phyloP scores from a whole-genome alignment of 2,888 invertebrate genomes.

The Agrotis segetum region DNA sequence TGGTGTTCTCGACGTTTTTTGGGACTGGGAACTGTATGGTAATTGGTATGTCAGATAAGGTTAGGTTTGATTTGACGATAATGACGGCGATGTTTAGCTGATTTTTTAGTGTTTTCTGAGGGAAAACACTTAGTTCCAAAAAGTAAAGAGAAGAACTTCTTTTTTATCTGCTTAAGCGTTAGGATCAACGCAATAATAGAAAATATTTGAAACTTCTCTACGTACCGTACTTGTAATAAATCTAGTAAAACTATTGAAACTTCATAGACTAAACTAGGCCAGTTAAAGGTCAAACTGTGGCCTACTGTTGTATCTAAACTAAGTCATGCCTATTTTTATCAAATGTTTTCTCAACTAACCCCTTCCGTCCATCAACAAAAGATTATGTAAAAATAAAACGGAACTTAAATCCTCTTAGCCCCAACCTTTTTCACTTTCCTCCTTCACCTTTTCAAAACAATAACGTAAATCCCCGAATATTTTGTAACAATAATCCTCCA shows the following conservation, averaged over 20 bases:
- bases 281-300: neutral
- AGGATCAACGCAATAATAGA: neutral
- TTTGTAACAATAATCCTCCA: slow-evolving; percentile 44
- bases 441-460: slow-evolving; percentile 31
- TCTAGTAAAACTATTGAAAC: neutral
- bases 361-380: neutral
- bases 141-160: too few relatives aligned
- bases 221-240: neutral
- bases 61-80: neutral
- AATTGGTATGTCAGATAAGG: neutral
- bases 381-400: slow-evolving; percentile 44
- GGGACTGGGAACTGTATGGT: neutral
- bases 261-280: neutral
- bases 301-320: neutral
- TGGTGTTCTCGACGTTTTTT: slow-evolving; percentile 11
- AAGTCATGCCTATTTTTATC: too few relatives aligned
- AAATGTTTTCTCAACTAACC: neutral
- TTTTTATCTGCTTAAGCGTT: too few relatives aligned
- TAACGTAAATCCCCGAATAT: slow-evolving; percentile 35
- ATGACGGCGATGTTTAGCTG: neutral
- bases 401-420: slow-evolving; percentile 15
- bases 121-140: too few relatives aligned
- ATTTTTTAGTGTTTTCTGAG: neutral
- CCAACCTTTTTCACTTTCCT: slow-evolving; percentile 23
- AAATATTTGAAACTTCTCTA: neutral